Evolutionary conservation across 2,888 invertebrate genomes (phyloP), one percentile per base, ranked within the genome.

Genomic region (Adineta ricciae): DNA sequence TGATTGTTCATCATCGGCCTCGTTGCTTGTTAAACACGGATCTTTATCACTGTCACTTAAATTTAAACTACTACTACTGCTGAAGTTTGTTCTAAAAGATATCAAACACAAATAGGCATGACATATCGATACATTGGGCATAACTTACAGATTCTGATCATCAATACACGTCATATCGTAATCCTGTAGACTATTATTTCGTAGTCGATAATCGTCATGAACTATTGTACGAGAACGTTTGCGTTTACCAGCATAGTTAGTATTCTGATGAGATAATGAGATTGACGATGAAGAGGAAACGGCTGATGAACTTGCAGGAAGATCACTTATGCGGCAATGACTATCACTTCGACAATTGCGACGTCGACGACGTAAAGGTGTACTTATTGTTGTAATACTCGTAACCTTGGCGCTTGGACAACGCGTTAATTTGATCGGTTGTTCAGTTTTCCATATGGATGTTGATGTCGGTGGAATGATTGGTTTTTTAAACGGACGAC

Each of bases 11-110:
- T 78, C 78, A 32, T 78, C 78, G 41, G 78, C 78, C 41, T 78
- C 78, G n/a, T 78, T 78, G 41, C 78, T 78, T 11, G 78, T 78
- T 41, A 41, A n/a, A n/a, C 41, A 78, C 4, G 78, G 78, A 41
- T 78, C 64, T 64, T 64, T 64, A 36, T 64, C 78, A n/a, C 78
- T 78, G 11, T 78, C 78, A 41, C 78, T 78, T 78, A 78, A 78
- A 78, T 78, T 78, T n/a, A 78, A 78, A 41, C 78, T 78, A n/a
- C 78, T 78, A 32, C 41, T 41, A 41, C 78, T 78, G n/a, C 78
- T 78, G 19, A 78, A 24, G n/a, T 78, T 41, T 11, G 78, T 78
- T 78, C 78, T 78, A 41, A 8, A 4, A 5, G 5, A 73, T 38
- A 73, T 9, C 11, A 21, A 4, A 41, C 38, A 8, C 9, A 41